A percentile compares a stretch with the other conserved stretches of the same genome.
These are phyloP conservation scores for Lasioglossum vierecki DNA, from an alignment of 2,888 invertebrate genomes.

Conservation along the genomic window DNA sequence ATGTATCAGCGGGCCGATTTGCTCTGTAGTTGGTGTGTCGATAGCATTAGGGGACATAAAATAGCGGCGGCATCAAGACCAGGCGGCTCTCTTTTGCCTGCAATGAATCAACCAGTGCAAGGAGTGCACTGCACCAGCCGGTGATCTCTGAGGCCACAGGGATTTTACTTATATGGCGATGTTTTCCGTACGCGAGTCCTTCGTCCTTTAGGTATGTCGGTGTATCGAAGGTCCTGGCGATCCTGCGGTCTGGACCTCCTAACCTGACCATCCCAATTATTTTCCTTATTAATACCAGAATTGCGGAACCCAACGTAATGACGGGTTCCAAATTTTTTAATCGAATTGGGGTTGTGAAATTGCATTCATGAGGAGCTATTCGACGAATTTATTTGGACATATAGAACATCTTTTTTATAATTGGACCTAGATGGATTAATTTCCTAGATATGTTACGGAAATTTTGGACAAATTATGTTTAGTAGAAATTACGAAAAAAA, in stretches of 20 bases:
- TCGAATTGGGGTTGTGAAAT: no score
- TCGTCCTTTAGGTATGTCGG: constrained; percentile 62
- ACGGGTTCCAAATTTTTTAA: not conserved
- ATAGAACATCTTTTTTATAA: no score
- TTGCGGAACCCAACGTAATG: not conserved
- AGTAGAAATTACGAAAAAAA: no score
- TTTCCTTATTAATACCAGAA: not conserved
- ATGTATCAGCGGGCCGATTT: not conserved
- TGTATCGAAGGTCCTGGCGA: not conserved
- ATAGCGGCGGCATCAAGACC: constrained; percentile 56
- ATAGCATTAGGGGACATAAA: constrained; percentile 61
- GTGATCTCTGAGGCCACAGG: constrained; percentile 52
- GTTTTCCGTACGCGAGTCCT: constrained; percentile 71
- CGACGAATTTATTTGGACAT: no score
- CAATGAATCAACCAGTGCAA: constrained; percentile 71
- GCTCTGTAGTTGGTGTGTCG: constrained; percentile 42
- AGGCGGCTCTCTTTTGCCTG: constrained; percentile 64
- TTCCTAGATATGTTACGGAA: no score
- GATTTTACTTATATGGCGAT: constrained; percentile 78
- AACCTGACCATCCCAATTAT: not conserved
- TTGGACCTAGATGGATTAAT: no score
- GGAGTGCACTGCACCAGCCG: constrained; percentile 2
- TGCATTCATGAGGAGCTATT: no score
- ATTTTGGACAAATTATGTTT: no score
- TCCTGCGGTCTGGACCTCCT: not conserved